Conservation (phyloP, 2,797 vertebrate genomes). For the Siniperca obscura region DNA sequence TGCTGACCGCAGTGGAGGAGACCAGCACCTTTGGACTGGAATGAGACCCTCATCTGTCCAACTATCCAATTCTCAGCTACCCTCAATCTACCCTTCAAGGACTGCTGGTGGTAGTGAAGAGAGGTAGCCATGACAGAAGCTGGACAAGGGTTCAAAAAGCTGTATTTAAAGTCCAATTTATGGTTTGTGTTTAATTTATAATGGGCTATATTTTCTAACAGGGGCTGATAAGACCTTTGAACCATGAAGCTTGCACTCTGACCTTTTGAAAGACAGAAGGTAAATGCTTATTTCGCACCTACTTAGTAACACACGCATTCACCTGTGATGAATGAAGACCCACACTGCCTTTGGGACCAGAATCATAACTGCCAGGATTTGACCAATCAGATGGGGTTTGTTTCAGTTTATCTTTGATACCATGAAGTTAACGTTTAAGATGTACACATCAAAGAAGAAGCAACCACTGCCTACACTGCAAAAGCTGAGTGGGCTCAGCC, state of each 20-base stretch:
- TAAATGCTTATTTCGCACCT: conserved; percentile 6
- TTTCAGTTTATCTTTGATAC: conserved; percentile 28
- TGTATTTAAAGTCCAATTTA: conserved; percentile 7
- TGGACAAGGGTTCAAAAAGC: background rate
- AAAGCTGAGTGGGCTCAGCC: conserved; percentile 19
- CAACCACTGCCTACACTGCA: conserved; percentile 58
- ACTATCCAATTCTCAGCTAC: rapidly evolving
- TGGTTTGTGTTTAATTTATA: conserved; percentile 28
- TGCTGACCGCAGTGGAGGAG: conserved; percentile 97
- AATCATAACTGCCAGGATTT: conserved; percentile 17
- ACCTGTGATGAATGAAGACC: conserved; percentile 46
- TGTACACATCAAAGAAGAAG: conserved; percentile 31
- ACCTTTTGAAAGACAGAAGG: background rate
- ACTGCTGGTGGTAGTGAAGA: background rate
- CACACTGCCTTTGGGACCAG: conserved; percentile 51
- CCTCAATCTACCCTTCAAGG: background rate
- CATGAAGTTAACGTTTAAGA: conserved; percentile 2
- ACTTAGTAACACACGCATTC: conserved; percentile 32
- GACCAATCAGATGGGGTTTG: conserved; percentile 8
- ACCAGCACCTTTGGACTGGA: conserved; percentile 97
- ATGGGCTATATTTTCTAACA: conserved; percentile 6
- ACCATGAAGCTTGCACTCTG: conserved; percentile 5
- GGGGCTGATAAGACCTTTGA: background rate
- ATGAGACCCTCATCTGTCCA: conserved; percentile 68
- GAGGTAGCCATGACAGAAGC: background rate